Evolutionary conservation across 1,140 invertebrate species (phyloP).

Genomic region (Andrena cerasifolii): DNA sequence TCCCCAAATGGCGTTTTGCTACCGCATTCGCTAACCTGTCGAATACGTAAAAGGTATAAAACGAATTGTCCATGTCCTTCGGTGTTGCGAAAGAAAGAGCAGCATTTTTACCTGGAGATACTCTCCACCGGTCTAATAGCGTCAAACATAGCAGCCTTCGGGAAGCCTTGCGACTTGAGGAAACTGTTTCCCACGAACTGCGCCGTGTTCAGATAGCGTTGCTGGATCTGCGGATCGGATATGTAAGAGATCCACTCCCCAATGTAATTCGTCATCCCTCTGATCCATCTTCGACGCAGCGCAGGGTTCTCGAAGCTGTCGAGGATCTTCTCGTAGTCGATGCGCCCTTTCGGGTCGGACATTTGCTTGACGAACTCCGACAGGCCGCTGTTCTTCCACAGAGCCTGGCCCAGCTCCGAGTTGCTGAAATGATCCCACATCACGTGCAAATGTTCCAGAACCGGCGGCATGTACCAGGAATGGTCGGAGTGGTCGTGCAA

Average conservation of each 20-base stretch:
- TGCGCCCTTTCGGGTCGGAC: slow-evolving; percentile 85
- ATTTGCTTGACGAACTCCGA: slow-evolving; percentile 85
- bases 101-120: slow-evolving; percentile 78
- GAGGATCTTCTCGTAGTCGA: slow-evolving; percentile 88
- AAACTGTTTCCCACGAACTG: slow-evolving; percentile 90
- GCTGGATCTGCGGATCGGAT: slow-evolving; percentile 88
- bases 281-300: slow-evolving; percentile 90
- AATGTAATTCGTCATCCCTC: slow-evolving; percentile 87
- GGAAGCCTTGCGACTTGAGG: slow-evolving; percentile 88
- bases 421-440: slow-evolving; percentile 91
- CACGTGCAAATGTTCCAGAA: slow-evolving; percentile 88
- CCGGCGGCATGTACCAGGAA: slow-evolving; percentile 87
- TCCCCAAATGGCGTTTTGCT: slow-evolving; percentile 87
- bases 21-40: slow-evolving; percentile 85
- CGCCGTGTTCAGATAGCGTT: slow-evolving; percentile 87
- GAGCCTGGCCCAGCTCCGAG: slow-evolving; percentile 88
- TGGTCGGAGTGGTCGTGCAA: slow-evolving; percentile 87
- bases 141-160: slow-evolving; percentile 88
- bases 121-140: slow-evolving; percentile 87
- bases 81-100: not conserved
- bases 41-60: too few species aligned
- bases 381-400: slow-evolving; percentile 88
- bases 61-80: too few species aligned
- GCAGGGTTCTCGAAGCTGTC: slow-evolving; percentile 90
- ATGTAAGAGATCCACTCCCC: slow-evolving; percentile 89